These are phyloP conservation scores for Ormyrus rosae DNA, from an alignment of 2,888 invertebrate genomes.

Conservation along the genomic window DNA sequence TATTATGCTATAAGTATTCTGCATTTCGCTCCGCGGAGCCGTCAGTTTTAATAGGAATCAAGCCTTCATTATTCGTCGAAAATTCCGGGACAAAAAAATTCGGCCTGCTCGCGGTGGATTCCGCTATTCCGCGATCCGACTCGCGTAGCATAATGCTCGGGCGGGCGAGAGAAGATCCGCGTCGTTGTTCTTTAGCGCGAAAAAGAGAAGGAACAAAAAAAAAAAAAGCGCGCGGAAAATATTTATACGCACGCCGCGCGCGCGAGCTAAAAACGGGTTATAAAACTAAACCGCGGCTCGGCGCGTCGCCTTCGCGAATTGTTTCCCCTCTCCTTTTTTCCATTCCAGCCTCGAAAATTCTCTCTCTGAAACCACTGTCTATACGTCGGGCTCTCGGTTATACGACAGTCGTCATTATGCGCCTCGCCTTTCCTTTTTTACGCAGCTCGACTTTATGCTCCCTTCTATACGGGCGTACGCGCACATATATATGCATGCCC, in stretches of 20 bases:
- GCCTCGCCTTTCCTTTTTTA: neutral
- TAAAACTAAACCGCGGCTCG: too few species aligned
- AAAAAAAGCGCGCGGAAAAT: neutral
- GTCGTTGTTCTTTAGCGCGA: too few species aligned
- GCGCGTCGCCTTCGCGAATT: neutral
- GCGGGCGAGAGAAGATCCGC: too few species aligned
- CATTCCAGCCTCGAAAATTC: neutral
- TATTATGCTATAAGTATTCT: too few species aligned
- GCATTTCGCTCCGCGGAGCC: too few species aligned
- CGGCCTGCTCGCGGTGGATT: too few species aligned
- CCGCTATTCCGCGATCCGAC: too few species aligned
- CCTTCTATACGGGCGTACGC: neutral
- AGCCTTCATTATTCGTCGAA: too few species aligned
- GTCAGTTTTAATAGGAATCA: too few species aligned
- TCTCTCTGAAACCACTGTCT: neutral
- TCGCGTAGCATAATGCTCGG: neutral
- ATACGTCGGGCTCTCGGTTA: neutral
- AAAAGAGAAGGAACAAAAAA: neutral
- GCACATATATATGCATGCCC: neutral
- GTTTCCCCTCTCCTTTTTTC: neutral
- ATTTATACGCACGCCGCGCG: neutral
- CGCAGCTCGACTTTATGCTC: neutral
- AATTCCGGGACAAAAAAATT: too few species aligned
- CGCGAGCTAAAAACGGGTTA: neutral
- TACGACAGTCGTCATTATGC: neutral